Evolutionary conservation across 2,888 invertebrate species (phyloP).

Genomic region (Latrodectus elegans): DNA sequence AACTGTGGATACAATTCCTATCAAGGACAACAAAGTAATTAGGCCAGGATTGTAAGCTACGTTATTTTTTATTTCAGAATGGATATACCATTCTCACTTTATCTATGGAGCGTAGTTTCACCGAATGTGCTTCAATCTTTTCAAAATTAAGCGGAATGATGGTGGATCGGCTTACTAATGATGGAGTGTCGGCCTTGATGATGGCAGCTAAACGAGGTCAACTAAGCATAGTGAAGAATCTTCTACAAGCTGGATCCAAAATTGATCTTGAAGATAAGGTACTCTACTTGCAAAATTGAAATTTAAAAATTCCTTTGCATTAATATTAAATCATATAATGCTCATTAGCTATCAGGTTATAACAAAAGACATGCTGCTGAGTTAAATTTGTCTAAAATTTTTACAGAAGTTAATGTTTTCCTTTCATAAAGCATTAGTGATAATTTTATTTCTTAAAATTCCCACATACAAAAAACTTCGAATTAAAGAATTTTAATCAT

Average conservation of each 20-base stretch:
- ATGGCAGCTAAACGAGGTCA: slow-evolving; percentile 20
- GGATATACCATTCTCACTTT: slow-evolving; percentile 27
- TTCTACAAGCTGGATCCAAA: slow-evolving; percentile 7
- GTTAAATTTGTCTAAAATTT: too few species aligned
- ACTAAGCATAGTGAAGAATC: background rate
- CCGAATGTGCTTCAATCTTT: slow-evolving; percentile 15
- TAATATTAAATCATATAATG: too few species aligned
- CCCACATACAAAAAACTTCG: too few species aligned
- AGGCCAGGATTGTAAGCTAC: background rate
- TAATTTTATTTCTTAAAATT: too few species aligned
- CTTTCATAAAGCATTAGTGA: too few species aligned
- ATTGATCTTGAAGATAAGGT: slow-evolving; percentile 45
- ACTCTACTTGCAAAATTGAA: background rate
- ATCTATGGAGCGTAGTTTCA: slow-evolving; percentile 13
- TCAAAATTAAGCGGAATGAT: background rate
- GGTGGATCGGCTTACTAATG: slow-evolving; percentile 27
- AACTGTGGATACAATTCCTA: too few species aligned
- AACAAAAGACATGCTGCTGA: too few species aligned
- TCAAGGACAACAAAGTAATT: too few species aligned
- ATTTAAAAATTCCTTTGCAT: too few species aligned
- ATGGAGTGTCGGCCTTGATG: slow-evolving; percentile 43
- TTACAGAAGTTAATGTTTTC: too few species aligned
- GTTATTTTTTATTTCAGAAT: slow-evolving; percentile 1
- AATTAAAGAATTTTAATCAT: too few species aligned
- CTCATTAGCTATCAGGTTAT: too few species aligned